phyloP scores from a whole-genome alignment of 1,140 invertebrate genomes.

The Cryptotermes secundus region DNA sequence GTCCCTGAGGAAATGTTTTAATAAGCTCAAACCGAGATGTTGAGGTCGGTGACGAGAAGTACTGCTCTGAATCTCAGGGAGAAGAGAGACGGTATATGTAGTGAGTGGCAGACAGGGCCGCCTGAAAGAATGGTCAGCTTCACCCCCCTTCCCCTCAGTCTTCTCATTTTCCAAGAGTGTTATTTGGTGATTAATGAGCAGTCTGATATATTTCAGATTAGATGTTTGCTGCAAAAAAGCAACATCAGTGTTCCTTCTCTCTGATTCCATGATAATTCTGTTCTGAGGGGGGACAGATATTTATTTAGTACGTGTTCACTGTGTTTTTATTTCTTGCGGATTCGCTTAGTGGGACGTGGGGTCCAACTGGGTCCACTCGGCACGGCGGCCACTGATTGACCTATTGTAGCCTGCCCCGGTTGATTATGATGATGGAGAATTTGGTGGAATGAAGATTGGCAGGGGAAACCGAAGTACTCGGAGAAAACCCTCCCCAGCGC shows the following conservation, averaged over 20 bases:
- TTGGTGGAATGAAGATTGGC: too few relatives aligned
- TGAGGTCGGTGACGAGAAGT: not conserved
- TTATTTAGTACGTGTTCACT: not conserved
- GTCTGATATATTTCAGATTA: not conserved
- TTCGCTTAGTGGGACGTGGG: too few relatives aligned
- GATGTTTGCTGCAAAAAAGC: not conserved
- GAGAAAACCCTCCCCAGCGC: too few relatives aligned
- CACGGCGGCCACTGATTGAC: too few relatives aligned
- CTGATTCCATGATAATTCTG: not conserved
- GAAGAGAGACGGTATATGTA: not conserved
- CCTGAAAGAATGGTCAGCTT: not conserved
- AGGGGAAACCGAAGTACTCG: too few relatives aligned
- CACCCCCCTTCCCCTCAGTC: not conserved
- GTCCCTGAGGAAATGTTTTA: slow-evolving; percentile 16
- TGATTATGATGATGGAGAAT: too few relatives aligned
- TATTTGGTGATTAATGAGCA: not conserved
- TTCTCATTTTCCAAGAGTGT: not conserved
- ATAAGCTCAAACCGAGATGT: slow-evolving; percentile 16
- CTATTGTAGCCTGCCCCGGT: too few relatives aligned
- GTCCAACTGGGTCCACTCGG: too few relatives aligned
- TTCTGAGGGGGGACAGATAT: not conserved
- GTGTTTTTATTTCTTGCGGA: too few relatives aligned
- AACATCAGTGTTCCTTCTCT: not conserved
- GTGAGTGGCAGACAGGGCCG: too few relatives aligned
- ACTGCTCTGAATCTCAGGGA: not conserved